Percentiles rank a stretch among this genome's conserved stretches.
These are phyloP conservation scores for Nipponacmea schrenckii DNA, from an alignment of 2,888 invertebrate genomes.

Conservation along the genomic window DNA sequence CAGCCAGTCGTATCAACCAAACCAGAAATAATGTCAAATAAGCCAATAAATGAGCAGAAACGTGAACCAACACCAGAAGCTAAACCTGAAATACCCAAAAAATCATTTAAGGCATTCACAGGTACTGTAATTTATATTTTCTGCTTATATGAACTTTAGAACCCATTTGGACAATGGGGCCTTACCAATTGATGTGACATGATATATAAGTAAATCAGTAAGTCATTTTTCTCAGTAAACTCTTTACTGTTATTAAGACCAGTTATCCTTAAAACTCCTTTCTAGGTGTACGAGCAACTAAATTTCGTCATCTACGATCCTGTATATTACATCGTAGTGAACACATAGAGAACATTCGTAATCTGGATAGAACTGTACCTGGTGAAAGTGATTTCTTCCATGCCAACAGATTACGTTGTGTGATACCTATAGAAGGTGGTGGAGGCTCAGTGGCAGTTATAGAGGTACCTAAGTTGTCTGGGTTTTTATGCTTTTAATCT, in stretches of 20 bases:
- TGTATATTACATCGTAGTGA: slow-evolving; percentile 89
- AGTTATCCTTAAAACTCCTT: background rate
- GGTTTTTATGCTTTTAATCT: too few relatives aligned
- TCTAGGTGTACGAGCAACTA: slow-evolving; percentile 81
- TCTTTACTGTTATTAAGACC: too few relatives aligned
- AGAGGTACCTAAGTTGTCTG: slow-evolving; percentile 70
- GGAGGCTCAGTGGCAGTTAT: slow-evolving; percentile 90
- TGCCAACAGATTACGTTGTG: slow-evolving; percentile 87
- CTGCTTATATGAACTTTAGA: too few relatives aligned
- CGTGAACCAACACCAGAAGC: background rate
- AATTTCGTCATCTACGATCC: slow-evolving; percentile 92
- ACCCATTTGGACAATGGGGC: too few relatives aligned
- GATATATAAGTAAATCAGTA: too few relatives aligned
- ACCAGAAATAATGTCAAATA: too few relatives aligned
- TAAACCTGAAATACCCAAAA: slow-evolving; percentile 30
- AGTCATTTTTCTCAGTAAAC: too few relatives aligned
- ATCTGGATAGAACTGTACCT: slow-evolving; percentile 89
- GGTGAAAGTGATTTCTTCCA: slow-evolving; percentile 95
- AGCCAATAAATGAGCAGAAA: too few relatives aligned
- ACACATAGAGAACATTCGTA: slow-evolving; percentile 91
- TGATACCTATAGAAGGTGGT: slow-evolving; percentile 88
- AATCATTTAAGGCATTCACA: slow-evolving; percentile 38
- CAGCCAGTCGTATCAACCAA: too few relatives aligned
- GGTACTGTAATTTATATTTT: slow-evolving; percentile 19
- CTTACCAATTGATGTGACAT: too few relatives aligned